Evolutionary conservation across 2,888 invertebrate species (phyloP), one percentile per base, ranked within the genome.

Genomic region (Deladenus siricidicola): DNA sequence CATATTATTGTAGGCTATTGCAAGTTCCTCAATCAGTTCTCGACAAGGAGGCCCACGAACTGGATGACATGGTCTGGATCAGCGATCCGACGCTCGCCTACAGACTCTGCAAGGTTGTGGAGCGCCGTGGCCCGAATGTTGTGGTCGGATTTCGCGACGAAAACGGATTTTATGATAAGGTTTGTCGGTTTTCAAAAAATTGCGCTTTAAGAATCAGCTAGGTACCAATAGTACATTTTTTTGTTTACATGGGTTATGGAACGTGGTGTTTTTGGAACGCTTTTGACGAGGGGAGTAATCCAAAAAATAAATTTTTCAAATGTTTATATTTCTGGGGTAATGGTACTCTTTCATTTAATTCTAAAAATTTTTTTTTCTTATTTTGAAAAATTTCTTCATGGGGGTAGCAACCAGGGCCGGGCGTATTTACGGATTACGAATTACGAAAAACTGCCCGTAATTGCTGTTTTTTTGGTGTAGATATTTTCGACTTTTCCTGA

Each of bases 81-180:
- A 66, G 65, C 43, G 74, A 75, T 50, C 55, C 69, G 4, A 57
- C 64, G 21, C 21, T 64, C 23, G 73, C 71, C 8, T 71, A 52
- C 51, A 60, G 67, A 45, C 54, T 72, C 50, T 67, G 69, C 47
- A 67, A 69, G 23, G 66, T 73, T 4, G 60, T 74, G 26, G 71
- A 70, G 28, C 64, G 67, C 19, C 61, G 65, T 2, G 62, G 63
- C 4, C 58, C 63, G 10, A 69, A 72, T 58, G 57, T 68, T 28
- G 44, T 70, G 24, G 72, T 74, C 39, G 72, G 70, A 19, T 73
- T 71, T 49, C 58, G 71, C 28, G 73, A 74, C 60, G 70, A 72
- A 30, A 70, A 72, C 42, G 73, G 72, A 49, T 70, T 71, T 54
- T 71, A 71, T 51, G 72, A 74, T 55, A 70, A 73, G 65, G 74